Evolutionary conservation across 2,797 vertebrate species (phyloP).

Genomic region (Lutjanus campechanus): DNA sequence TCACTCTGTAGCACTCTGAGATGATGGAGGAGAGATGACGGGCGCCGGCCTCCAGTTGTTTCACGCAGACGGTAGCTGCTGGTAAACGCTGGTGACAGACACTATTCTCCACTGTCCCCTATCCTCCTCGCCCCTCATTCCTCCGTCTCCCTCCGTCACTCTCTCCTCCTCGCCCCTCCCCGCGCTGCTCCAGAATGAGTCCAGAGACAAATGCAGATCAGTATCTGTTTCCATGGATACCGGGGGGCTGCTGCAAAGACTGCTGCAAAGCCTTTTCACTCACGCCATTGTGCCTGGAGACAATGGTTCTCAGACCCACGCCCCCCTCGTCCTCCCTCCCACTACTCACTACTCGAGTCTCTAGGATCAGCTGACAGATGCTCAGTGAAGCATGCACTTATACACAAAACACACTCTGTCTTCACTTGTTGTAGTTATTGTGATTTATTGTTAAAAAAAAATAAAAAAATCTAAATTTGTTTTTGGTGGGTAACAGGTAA

Average conservation of each 20-base stretch:
- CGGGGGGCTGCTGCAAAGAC: slow-evolving; percentile 79
- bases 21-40: slow-evolving; percentile 32
- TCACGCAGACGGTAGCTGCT: background rate
- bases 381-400: slow-evolving; percentile 65
- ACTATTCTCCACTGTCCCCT: slow-evolving; percentile 33
- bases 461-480: slow-evolving; percentile 32
- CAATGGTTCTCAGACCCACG: slow-evolving; percentile 81
- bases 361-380: slow-evolving; percentile 80
- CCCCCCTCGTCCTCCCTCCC: slow-evolving; percentile 49
- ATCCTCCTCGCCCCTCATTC: background rate
- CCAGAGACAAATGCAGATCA: slow-evolving; percentile 81
- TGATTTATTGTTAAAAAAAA: slow-evolving; percentile 3
- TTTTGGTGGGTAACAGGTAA: background rate
- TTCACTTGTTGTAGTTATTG: slow-evolving; percentile 20
- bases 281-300: slow-evolving; percentile 84
- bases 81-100: slow-evolving; percentile 57
- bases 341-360: slow-evolving; percentile 66
- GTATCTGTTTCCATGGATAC: slow-evolving; percentile 90
- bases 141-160: slow-evolving; percentile 11
- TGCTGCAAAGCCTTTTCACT: slow-evolving; percentile 84
- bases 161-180: slow-evolving; percentile 28
- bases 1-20: slow-evolving; percentile 34
- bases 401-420: slow-evolving; percentile 67
- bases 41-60: slow-evolving; percentile 18
- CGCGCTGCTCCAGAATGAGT: slow-evolving; percentile 57